phyloP scores from a whole-genome alignment of 2,888 invertebrate genomes.

The Acleris cristana region DNA sequence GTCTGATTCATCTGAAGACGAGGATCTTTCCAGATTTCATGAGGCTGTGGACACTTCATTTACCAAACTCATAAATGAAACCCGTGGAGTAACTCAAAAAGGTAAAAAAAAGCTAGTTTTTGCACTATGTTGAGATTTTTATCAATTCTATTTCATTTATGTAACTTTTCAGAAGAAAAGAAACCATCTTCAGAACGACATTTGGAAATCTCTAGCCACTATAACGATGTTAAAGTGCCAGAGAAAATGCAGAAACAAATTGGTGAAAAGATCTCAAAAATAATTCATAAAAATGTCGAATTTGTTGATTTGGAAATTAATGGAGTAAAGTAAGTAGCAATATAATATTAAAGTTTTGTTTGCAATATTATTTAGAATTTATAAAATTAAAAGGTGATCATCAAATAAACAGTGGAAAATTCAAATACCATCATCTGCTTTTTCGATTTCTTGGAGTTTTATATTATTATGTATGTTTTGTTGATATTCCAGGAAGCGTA shows the following conservation, averaged over 20 bases:
- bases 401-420: no score
- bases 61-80: slow-evolving; percentile 62
- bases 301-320: slow-evolving; percentile 62
- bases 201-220: slow-evolving; percentile 73
- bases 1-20: slow-evolving; percentile 76
- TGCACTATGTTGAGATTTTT: background rate
- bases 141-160: background rate
- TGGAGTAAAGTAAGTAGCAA: slow-evolving; percentile 54
- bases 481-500: slow-evolving; percentile 56
- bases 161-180: slow-evolving; percentile 41
- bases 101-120: background rate
- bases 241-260: slow-evolving; percentile 78
- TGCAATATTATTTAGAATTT: no score
- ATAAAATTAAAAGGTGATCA: no score
- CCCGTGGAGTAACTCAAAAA: slow-evolving; percentile 47
- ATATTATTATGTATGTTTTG: no score
- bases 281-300: slow-evolving; percentile 73
- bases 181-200: slow-evolving; percentile 67
- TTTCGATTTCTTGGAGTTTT: no score
- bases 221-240: slow-evolving; percentile 82
- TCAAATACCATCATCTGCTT: no score
- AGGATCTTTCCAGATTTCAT: slow-evolving; percentile 72
- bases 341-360: background rate
- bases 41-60: slow-evolving; percentile 81
- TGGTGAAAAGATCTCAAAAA: slow-evolving; percentile 75